Evolutionary conservation across 2,797 vertebrate genomes (phyloP), one percentile per base, ranked within the genome.

Genomic region (Poeciliopsis gracilis): DNA sequence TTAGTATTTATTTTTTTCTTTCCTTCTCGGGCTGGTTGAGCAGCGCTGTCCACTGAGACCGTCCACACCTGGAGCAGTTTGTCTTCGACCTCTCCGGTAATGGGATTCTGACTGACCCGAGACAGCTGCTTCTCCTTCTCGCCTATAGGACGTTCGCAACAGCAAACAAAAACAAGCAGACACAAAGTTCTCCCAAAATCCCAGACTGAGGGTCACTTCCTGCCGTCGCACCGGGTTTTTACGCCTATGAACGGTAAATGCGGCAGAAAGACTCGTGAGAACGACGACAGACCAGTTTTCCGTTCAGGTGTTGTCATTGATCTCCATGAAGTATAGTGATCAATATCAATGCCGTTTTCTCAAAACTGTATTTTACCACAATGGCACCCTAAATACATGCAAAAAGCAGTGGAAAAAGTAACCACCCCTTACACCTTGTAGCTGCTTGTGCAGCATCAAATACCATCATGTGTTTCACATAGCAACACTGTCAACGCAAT

Each of bases 1-100:
- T 41, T 41, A n/a, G n/a, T n/a, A 5, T 38, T 41, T 80, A 45
- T 84, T 81, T 90, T 86, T 77, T 75, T 87, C 88, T 82, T 33
- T 2, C 4, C 28, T 30, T 57, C 11, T 57, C 11, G 77, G 90
- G 85, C 84, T 46, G 71, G 85, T 85, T 85, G 87, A 80, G 82
- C 75, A 18, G 70, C 70, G 85, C 77, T 45, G 76, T 77, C 82
- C 9, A 30, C 53, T 33, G 82, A 85, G 85, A 80, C 80, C 73
- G 77, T 61, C 80, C 77, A 85, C 79, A 88, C 91, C 93, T 89
- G 86, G 69, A 90, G 91, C 84, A 81, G 45, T 73, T 78, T 76
- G 90, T 84, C 80, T 85, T 61, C 94, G 93, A 94, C 93, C 92
- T 95, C 93, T 87, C 87, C 85, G 81, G 89, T 93, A 95, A 95